Conservation (phyloP, 2,888 invertebrate species). For the Clitarchus hookeri region DNA sequence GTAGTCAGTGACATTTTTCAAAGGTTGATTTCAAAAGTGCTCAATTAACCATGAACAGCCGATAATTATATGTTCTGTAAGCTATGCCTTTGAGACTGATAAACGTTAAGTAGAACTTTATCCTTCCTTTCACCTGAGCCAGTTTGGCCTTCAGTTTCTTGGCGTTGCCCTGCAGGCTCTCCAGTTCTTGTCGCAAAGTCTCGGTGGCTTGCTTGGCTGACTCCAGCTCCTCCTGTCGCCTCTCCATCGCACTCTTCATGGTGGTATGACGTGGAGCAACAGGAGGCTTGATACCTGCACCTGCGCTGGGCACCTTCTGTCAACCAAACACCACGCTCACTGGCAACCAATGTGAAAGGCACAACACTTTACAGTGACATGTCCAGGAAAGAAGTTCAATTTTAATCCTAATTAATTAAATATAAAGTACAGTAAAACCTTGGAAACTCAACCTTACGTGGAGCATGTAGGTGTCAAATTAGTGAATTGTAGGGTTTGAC, state of each 20-base stretch:
- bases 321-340: not conserved
- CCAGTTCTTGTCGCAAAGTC: constrained; percentile 46
- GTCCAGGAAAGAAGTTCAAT: no score
- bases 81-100: not conserved
- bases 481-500: no score
- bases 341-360: no score
- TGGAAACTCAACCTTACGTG: no score
- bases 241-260: not conserved
- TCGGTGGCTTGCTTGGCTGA: constrained; percentile 53
- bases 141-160: constrained; percentile 51
- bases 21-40: no score
- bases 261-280: not conserved
- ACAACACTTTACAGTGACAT: no score
- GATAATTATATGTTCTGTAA: no score
- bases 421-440: no score
- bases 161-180: constrained; percentile 50
- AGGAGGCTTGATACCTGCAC: not conserved
- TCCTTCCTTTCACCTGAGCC: constrained; percentile 45
- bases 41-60: no score
- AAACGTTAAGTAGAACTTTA: constrained; percentile 32
- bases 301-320: not conserved
- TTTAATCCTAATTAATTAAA: no score
- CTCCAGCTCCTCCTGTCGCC: constrained; percentile 50
- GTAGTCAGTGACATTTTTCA: no score
- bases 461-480: no score